Evolutionary conservation across 2,797 vertebrate species (phyloP).

Genomic region (Enoplosus armatus): DNA sequence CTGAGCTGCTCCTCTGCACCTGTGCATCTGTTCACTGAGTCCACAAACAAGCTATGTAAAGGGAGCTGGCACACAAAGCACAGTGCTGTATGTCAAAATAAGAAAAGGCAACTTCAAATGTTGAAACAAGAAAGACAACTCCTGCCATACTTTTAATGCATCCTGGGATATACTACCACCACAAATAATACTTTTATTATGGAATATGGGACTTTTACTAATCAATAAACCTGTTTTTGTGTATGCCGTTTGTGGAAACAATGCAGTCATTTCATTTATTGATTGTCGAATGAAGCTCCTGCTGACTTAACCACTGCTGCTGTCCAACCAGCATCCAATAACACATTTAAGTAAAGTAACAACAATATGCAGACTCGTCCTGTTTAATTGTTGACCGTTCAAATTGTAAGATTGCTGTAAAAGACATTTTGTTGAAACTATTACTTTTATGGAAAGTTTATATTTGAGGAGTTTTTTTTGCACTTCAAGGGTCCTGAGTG

Average conservation of each 20-base stretch:
- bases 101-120: background rate
- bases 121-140: background rate
- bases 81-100: slow-evolving; percentile 17
- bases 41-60: slow-evolving; percentile 29
- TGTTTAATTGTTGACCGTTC: background rate
- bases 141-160: slow-evolving; percentile 10
- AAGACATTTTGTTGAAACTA: background rate
- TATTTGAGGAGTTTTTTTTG: background rate
- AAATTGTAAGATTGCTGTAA: background rate
- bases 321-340: background rate
- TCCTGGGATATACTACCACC: background rate
- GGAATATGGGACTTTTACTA: background rate
- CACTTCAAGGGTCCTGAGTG: background rate
- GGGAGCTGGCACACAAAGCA: slow-evolving; percentile 26
- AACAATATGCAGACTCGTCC: background rate
- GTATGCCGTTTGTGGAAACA: background rate
- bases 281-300: background rate
- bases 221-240: slow-evolving; percentile 10
- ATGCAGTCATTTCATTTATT: background rate
- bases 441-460: background rate
- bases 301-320: background rate
- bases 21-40: slow-evolving; percentile 61
- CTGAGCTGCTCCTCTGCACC: slow-evolving; percentile 47
- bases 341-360: background rate
- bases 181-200: background rate